Evolutionary conservation across 2,888 invertebrate species (phyloP), one percentile per base, ranked within the genome.

Genomic region (Zelleria hepariella): DNA sequence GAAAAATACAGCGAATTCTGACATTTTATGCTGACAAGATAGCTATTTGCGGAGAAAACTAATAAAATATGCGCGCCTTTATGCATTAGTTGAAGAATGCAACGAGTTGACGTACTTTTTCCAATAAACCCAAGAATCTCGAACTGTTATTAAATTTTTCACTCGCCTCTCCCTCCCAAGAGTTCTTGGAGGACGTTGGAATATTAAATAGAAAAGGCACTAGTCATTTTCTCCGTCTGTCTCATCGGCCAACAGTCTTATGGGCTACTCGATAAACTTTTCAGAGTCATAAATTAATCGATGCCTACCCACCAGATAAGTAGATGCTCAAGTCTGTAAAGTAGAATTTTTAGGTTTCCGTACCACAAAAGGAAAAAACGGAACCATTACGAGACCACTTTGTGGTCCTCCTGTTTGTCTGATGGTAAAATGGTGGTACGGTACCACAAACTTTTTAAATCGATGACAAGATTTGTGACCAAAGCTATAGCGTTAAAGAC

Each of bases 201-300:
- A 69, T 70, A 71, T 73, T 72, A 72, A 72, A 68, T 64, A 65
- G 67, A 59, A 59, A 63, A 63, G 61, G 59, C 62, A 60, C 57
- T 32, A 27, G 55, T 55, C 27, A 55, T 55, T 55, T 55, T 24
- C 27, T 21, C 27, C 20, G 7, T 55, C 55, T 55, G 32, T 32
- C 20, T 25, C 23, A 21, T 20, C 10, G 7, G 20, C 21, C 51
- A 51, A 51, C 20, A 51, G 10, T 20, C 51, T 10, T 8, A 21
- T 51, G 51, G 51, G 51, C 51, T 42, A 15, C 32, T 15, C 23
- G 20, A n/a, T n/a, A n/a, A n/a, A n/a, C n/a, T n/a, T n/a, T n/a
- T n/a, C n/a, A n/a, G n/a, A n/a, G n/a, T n/a, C n/a, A n/a, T n/a
- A n/a, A n/a, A n/a, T n/a, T n/a, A n/a, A n/a, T n/a, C n/a, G n/a